Conservation (phyloP, 2,113 vertebrate species). For the Heptranchias perlo region DNA sequence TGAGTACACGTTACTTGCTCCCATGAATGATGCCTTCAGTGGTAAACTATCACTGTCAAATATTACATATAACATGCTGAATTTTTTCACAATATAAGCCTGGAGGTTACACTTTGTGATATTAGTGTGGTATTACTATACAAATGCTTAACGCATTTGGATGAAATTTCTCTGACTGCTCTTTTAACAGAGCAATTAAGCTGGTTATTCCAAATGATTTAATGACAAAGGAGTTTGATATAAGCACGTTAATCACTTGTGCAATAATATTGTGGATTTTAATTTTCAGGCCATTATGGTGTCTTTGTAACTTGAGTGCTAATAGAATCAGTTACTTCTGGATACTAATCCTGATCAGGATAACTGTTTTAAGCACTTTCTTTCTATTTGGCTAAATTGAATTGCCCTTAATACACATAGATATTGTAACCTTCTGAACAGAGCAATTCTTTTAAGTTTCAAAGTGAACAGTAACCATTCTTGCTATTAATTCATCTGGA, state of each 20-base stretch:
- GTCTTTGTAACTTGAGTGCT: not conserved
- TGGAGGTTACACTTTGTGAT: not conserved
- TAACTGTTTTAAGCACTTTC: not conserved
- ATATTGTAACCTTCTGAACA: not conserved
- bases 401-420: not conserved
- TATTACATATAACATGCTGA: not conserved
- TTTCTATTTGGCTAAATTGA: not conserved
- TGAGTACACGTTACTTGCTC: constrained; percentile 85
- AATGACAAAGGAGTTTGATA: not conserved
- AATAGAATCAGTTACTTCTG: not conserved
- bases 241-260: not conserved
- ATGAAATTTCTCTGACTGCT: not conserved
- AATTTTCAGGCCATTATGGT: not conserved
- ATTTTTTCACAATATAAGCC: not conserved
- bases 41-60: constrained; percentile 58
- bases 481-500: not conserved
- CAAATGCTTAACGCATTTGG: not conserved
- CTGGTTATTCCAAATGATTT: not conserved
- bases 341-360: not conserved
- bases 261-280: not conserved
- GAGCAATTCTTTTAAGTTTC: not conserved
- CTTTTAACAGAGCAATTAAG: not conserved
- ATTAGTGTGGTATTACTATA: not conserved
- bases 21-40: constrained; percentile 76
- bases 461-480: not conserved